Conservation (phyloP, 2,888 invertebrate genomes). For the Calameuta idolon region DNA sequence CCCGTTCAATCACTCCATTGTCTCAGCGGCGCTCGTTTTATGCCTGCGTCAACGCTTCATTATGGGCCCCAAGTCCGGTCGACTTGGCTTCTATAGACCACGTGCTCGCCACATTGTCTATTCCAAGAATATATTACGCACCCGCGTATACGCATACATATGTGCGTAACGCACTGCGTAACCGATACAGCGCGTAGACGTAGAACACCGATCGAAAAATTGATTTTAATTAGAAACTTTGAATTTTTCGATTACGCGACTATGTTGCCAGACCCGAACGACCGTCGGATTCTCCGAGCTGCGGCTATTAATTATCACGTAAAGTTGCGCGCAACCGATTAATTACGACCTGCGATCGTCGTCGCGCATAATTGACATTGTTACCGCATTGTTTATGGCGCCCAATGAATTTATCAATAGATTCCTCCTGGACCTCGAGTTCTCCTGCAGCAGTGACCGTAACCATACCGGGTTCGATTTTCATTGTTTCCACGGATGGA, state of each 20-base stretch:
- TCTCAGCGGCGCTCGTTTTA: conserved; percentile 61
- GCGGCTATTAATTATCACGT: conserved; percentile 40
- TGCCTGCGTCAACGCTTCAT: conserved; percentile 65
- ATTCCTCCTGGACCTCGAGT: conserved; percentile 37
- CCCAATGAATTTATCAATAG: conserved; percentile 61
- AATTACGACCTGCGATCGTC: conserved; percentile 46
- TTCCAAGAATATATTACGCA: conserved; percentile 63
- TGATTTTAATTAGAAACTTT: no score
- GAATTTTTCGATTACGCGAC: neutral
- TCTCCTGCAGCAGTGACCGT: conserved; percentile 15
- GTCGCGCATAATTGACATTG: conserved; percentile 62
- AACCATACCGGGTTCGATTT: conserved; percentile 36
- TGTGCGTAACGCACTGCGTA: neutral
- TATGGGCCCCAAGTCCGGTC: conserved; percentile 57
- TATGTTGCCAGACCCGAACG: neutral
- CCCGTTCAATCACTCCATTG: conserved; percentile 64
- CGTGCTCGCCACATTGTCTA: conserved; percentile 62
- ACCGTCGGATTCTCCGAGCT: neutral
- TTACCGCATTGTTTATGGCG: conserved; percentile 58
- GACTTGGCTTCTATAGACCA: conserved; percentile 58
- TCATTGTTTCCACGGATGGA: conserved; percentile 38
- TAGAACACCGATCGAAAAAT: neutral
- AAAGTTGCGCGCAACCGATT: conserved; percentile 40
- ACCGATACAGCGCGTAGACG: neutral
- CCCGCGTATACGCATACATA: conserved; percentile 48